phyloP scores from a whole-genome alignment of 2,113 vertebrate genomes.

The Atlantisia rogersi region DNA sequence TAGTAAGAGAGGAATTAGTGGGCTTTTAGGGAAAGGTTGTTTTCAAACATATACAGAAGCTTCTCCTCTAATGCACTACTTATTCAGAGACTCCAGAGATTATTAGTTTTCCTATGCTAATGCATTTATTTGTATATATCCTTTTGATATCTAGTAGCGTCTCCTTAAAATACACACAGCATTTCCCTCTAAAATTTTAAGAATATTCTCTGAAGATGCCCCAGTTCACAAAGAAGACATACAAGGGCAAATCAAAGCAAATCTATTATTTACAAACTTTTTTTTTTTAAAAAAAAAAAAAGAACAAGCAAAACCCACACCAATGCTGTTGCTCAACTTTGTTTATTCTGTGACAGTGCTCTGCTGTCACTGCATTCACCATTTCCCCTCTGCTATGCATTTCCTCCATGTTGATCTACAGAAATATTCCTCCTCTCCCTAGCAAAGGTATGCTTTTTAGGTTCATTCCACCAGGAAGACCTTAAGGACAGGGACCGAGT shows the following conservation, averaged over 20 bases:
- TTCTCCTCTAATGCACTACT: neutral
- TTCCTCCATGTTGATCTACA: slow-evolving; percentile 53
- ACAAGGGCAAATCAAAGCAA: neutral
- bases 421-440: neutral
- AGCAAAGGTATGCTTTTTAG: neutral
- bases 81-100: neutral
- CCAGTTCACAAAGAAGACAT: neutral
- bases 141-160: neutral
- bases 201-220: neutral
- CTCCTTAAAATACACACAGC: neutral
- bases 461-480: neutral
- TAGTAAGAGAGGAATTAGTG: neutral
- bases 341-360: neutral
- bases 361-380: slow-evolving; percentile 43
- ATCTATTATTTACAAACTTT: neutral
- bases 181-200: neutral
- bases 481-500: neutral
- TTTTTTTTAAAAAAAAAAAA: neutral
- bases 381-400: slow-evolving; percentile 21
- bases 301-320: neutral
- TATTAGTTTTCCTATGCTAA: neutral
- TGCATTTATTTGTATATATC: neutral
- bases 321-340: slow-evolving; percentile 3
- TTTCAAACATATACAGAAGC: neutral
- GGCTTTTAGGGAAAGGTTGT: neutral